phyloP scores from a whole-genome alignment of 2,113 vertebrate genomes.

The Meriones unguiculatus region DNA sequence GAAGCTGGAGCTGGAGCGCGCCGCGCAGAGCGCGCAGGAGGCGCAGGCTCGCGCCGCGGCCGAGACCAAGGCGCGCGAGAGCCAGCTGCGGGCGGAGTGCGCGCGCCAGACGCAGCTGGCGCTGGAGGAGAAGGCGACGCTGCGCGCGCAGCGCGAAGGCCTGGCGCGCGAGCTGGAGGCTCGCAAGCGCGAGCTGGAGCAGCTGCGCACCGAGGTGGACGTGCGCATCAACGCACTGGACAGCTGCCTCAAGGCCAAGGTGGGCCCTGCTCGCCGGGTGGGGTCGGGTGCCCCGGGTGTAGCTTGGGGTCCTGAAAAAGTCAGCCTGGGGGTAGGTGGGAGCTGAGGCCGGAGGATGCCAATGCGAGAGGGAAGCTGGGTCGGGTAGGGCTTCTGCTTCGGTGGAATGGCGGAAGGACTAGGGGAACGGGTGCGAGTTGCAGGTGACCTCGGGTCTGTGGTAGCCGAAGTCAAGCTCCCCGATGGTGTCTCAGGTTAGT shows the following conservation, averaged over 20 bases:
- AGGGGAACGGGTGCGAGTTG: neutral
- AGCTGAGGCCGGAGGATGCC: neutral
- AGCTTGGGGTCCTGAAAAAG: too few species aligned
- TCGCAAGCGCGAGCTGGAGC: neutral
- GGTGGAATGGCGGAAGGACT: neutral
- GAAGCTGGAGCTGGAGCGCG: neutral
- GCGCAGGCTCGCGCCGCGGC: neutral
- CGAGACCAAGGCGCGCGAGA: constrained; percentile 60
- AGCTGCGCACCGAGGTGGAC: constrained; percentile 26
- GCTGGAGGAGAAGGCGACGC: constrained; percentile 56
- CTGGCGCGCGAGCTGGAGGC: constrained; percentile 60
- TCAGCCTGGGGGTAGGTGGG: neutral
- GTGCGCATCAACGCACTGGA: constrained; percentile 16
- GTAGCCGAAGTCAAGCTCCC: neutral
- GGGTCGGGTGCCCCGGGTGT: neutral
- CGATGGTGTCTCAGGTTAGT: neutral
- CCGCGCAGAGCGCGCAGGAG: neutral
- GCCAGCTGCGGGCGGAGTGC: constrained; percentile 38
- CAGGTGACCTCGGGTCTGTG: neutral
- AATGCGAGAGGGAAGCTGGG: neutral
- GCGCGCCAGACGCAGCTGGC: constrained; percentile 51
- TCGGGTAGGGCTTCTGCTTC: too few species aligned
- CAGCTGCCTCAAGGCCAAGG: constrained; percentile 77
- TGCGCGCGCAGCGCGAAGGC: constrained; percentile 56
- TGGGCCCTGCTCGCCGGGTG: neutral